Evolutionary conservation across 2,113 vertebrate species (phyloP).

Genomic region (Uropsilus gracilis): DNA sequence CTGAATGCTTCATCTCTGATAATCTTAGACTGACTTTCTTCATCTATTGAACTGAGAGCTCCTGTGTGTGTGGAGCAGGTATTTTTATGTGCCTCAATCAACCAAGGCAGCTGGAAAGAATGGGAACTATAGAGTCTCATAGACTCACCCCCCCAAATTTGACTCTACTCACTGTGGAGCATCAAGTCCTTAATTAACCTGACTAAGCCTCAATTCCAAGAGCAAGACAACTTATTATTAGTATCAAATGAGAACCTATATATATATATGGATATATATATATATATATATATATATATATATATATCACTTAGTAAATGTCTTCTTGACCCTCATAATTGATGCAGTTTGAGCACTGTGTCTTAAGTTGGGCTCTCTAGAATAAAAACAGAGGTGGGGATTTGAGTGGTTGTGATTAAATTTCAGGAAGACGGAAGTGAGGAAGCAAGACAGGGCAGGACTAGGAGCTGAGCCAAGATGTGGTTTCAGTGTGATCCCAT

Average conservation of each 20-base stretch:
- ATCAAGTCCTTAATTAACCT: neutral
- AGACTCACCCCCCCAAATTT: neutral
- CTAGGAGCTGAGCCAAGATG: neutral
- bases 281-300: neutral
- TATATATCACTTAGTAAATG: neutral
- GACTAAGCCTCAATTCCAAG: neutral
- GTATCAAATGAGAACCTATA: slow-evolving; percentile 8
- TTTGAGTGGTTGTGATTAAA: neutral
- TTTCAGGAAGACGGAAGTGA: neutral
- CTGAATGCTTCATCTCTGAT: neutral
- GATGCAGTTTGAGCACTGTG: neutral
- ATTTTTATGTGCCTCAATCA: neutral
- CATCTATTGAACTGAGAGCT: neutral
- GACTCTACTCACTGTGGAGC: neutral
- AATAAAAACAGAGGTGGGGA: neutral
- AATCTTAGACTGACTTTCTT: slow-evolving; percentile 15
- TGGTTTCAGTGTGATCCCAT: neutral
- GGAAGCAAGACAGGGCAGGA: neutral
- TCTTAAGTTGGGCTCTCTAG: neutral
- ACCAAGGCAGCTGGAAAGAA: neutral
- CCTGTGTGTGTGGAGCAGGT: neutral
- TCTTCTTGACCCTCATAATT: neutral
- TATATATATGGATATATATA: neutral
- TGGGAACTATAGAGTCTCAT: neutral
- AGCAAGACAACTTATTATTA: neutral